Percentiles rank a stretch among this genome's conserved stretches.
phyloP scores from a whole-genome alignment of 2,113 vertebrate species.

The Orycteropus afer region DNA sequence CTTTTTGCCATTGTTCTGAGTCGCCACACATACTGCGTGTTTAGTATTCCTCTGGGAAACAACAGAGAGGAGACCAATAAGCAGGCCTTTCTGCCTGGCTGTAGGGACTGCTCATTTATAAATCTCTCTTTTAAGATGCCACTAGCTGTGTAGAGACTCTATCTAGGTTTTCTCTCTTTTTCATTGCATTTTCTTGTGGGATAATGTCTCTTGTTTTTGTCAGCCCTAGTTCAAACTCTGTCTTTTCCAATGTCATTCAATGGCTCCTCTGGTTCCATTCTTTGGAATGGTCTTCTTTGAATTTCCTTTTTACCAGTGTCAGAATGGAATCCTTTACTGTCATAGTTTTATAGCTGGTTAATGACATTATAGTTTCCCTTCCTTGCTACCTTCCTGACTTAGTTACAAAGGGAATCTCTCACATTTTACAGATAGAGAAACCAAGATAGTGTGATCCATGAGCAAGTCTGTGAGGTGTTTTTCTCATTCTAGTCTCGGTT shows the following conservation, averaged over 20 bases:
- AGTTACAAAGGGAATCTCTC: background rate
- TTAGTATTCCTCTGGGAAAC: constrained; percentile 62
- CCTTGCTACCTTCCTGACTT: constrained; percentile 17
- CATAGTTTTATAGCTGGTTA: constrained; percentile 24
- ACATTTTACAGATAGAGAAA: constrained; percentile 37
- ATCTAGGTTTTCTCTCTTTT: constrained; percentile 32
- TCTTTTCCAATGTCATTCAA: constrained; percentile 13
- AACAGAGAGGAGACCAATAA: constrained; percentile 51
- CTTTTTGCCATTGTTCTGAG: constrained; percentile 63
- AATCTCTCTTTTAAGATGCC: constrained; percentile 57
- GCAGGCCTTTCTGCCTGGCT: background rate
- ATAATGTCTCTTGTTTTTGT: background rate
- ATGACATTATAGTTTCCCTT: background rate
- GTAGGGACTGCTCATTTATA: constrained; percentile 51
- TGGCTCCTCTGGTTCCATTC: background rate
- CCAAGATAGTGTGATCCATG: background rate
- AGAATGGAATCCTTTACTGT: background rate
- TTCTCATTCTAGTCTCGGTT: constrained; percentile 30
- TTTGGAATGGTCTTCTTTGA: background rate
- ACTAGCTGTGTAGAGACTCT: constrained; percentile 46
- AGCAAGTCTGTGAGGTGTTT: background rate
- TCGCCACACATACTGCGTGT: constrained; percentile 28
- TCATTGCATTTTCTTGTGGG: constrained; percentile 43
- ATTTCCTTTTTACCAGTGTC: constrained; percentile 20
- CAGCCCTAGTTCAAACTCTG: background rate